Base-by-base conservation (phyloP, 2,888 invertebrate species). In the Cryptophagus acutangulus region DNA sequence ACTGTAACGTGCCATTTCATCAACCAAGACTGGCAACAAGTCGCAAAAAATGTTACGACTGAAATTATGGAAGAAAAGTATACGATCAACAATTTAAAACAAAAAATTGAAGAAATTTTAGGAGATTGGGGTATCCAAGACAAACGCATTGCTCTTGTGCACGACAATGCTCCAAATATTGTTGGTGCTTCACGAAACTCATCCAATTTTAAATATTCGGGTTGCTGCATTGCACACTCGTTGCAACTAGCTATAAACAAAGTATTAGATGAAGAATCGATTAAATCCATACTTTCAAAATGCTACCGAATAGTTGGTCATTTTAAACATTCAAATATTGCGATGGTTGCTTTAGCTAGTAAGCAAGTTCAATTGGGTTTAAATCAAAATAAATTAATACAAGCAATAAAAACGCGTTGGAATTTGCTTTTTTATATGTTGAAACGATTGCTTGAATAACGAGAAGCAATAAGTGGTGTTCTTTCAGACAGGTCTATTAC, bases 91-190 rank as follows among this genome's bases (percentile, higher is more conserved):
- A 51, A 56, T 46, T 40, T 57, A 29, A 18, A 45, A 40, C 29
- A 44, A 2, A 51, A 48, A 45, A 18, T 57, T 14, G 17, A 40
- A 35, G 36, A 37, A n/a, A 46, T 55, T 28, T 10, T 47, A n/a
- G 24, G 29, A 10, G 52, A 50, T 36, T 57, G 48, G 50, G 42
- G 30, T 13, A 44, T 57, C 3, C 9, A 8, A 29, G 39, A 48
- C 3, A 48, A 54, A 50, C 33, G 47, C 26, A 17, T 37, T 13
- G 51, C 52, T 26, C 43, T 50, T 24, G 49, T 57, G 2, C 53
- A 54, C 37, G 55, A 57, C 39, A 57, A 58, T 43, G 57, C 55
- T 33, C 33, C 45, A 4, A 58, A 57, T 45, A 57, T 57, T 24
- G 46, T 48, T 26, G 38, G 30, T 25, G 51, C 53, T 17, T 38